Percentiles rank a stretch among this genome's conserved stretches.
These are phyloP conservation scores for Coptodon rendalli DNA, from an alignment of 2,113 vertebrate species.

Conservation along the genomic window DNA sequence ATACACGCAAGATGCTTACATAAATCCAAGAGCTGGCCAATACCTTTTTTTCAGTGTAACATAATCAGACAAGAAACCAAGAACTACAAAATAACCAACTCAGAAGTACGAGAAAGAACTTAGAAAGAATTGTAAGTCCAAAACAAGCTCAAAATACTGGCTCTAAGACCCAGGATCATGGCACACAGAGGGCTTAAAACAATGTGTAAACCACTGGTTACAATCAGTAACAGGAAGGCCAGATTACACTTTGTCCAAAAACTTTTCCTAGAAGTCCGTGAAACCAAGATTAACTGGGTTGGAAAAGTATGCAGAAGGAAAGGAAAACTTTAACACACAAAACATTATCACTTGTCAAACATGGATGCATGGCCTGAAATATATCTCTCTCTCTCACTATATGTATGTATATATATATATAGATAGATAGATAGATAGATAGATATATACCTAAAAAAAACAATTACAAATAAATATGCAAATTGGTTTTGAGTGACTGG, in stretches of 20 bases:
- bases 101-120: background rate
- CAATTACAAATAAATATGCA: background rate
- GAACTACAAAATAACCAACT: background rate
- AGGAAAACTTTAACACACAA: background rate
- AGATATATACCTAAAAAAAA: background rate
- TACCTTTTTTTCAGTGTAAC: background rate
- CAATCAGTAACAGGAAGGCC: background rate
- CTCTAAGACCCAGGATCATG: accelerated
- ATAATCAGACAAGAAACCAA: background rate
- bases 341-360: background rate
- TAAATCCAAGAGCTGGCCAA: too few species aligned
- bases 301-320: background rate
- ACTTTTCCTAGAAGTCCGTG: background rate
- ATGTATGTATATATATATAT: too few species aligned
- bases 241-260: background rate
- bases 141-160: background rate
- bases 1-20: too few species aligned
- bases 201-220: background rate
- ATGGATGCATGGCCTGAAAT: background rate
- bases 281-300: background rate
- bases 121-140: too few species aligned
- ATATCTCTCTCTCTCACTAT: background rate
- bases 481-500: background rate
- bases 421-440: too few species aligned
- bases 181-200: background rate